Evolutionary conservation across 2,888 invertebrate genomes (phyloP), one percentile per base, ranked within the genome.

Genomic region (Candidula unifasciata): DNA sequence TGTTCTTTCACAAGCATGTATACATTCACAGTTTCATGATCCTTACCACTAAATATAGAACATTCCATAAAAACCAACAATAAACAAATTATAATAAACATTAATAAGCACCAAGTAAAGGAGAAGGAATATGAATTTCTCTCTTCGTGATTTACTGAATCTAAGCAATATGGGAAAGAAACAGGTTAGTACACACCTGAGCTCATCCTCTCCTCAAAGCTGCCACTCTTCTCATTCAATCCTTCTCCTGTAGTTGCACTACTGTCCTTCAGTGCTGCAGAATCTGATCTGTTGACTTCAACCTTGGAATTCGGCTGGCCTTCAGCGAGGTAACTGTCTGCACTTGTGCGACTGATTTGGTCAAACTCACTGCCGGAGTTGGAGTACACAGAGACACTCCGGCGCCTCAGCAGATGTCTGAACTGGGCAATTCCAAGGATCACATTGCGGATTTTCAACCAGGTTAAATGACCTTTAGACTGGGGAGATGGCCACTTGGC

Each of bases 401-500:
- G 87, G 6, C 92, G 88, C 6, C 91, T 88, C 3, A 92, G 96
- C 16, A 97, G 97, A 88, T 96, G 95, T 21, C 97, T 96, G 93
- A 99, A 98, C 91, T 97, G 95, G 6, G 97, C 97, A 0, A 97
- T 97, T 0, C 97, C 98, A 87, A 97, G 95, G 33, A 99, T 96
- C 0, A 98, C 97, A 92, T 98, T 97, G 84, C 98, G 96, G 33
- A 99, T 95, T 93, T 98, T 98, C 93, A 97, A 97, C 99, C 99
- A 99, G 90, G 97, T 95, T 30, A 98, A 94, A 91, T 97, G 96
- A 89, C 97, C 96, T 80, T 96, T 96, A 86, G 96, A 88, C 86
- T 93, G 93, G 89, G 96, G 96, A 68, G 96, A 96, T 0, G 98
- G 98, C 99, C 98, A 99, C 89, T 97, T 96, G 10, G 98, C 97